These are phyloP conservation scores for Spinus pinus DNA, from an alignment of 2,797 vertebrate species.

Conservation along the genomic window DNA sequence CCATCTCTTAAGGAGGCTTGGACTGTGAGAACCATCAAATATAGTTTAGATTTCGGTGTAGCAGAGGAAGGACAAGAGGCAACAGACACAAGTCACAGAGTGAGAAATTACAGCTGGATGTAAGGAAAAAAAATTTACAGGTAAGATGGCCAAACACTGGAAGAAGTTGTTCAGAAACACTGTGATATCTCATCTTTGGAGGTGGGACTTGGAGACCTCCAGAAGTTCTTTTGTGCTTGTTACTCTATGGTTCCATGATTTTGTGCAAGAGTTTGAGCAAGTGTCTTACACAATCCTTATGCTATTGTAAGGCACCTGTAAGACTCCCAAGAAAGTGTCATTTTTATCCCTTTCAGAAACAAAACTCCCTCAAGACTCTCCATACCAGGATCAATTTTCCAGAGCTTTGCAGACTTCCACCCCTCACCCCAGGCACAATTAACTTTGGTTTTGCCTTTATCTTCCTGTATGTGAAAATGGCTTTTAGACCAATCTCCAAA, in stretches of 20 bases:
- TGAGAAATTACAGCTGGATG: background rate
- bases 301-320: background rate
- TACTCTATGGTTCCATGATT: background rate
- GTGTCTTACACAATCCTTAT: background rate
- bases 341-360: background rate
- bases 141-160: background rate
- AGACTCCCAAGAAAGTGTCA: background rate
- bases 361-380: background rate
- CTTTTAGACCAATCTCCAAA: background rate
- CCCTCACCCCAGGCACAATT: background rate
- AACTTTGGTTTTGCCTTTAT: background rate
- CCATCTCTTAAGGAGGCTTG: background rate
- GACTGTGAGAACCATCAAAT: background rate
- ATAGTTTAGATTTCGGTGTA: background rate
- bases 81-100: accelerated
- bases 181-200: background rate
- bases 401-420: background rate
- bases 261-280: background rate
- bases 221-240: background rate
- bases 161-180: background rate
- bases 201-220: background rate
- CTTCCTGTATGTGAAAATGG: background rate
- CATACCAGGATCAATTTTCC: background rate
- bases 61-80: background rate
- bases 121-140: background rate